These are phyloP conservation scores for Drosophila suzukii DNA, from an alignment of 1,140 invertebrate genomes.

Conservation along the genomic window DNA sequence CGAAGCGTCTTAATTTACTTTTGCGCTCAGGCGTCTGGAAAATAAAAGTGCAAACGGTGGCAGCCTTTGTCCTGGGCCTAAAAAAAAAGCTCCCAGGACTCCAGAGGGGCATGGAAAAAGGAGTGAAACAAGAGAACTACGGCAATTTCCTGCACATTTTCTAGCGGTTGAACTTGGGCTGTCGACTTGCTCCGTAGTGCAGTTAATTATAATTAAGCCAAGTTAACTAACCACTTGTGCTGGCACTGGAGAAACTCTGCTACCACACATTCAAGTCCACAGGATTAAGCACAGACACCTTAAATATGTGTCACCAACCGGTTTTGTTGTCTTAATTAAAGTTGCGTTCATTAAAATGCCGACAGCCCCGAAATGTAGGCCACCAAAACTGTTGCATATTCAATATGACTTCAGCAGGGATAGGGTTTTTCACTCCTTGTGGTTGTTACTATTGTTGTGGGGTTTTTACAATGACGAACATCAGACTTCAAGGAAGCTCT, in stretches of 20 bases:
- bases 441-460: slow-evolving; percentile 19
- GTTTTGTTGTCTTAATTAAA: slow-evolving; percentile 60
- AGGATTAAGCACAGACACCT: slow-evolving; percentile 27
- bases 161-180: slow-evolving; percentile 70
- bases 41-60: slow-evolving; percentile 58
- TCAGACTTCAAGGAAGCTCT: slow-evolving; percentile 60
- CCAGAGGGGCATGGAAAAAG: neutral
- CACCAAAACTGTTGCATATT: slow-evolving; percentile 78
- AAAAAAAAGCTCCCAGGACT: slow-evolving; percentile 22
- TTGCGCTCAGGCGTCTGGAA: slow-evolving; percentile 73
- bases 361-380: slow-evolving; percentile 59
- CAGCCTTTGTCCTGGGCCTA: slow-evolving; percentile 57
- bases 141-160: slow-evolving; percentile 73
- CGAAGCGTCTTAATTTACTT: slow-evolving; percentile 76
- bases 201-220: slow-evolving; percentile 84
- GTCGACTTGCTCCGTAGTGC: slow-evolving; percentile 42
- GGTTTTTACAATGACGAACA: slow-evolving; percentile 48
- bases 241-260: slow-evolving; percentile 39
- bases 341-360: slow-evolving; percentile 69
- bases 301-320: slow-evolving; percentile 52
- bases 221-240: slow-evolving; percentile 83
- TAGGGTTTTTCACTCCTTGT: slow-evolving; percentile 10
- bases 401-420: slow-evolving; percentile 46
- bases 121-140: slow-evolving; percentile 30
- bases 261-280: neutral